These are phyloP conservation scores for Neuroscelio doddi DNA, from an alignment of 2,888 invertebrate species.

Conservation along the genomic window DNA sequence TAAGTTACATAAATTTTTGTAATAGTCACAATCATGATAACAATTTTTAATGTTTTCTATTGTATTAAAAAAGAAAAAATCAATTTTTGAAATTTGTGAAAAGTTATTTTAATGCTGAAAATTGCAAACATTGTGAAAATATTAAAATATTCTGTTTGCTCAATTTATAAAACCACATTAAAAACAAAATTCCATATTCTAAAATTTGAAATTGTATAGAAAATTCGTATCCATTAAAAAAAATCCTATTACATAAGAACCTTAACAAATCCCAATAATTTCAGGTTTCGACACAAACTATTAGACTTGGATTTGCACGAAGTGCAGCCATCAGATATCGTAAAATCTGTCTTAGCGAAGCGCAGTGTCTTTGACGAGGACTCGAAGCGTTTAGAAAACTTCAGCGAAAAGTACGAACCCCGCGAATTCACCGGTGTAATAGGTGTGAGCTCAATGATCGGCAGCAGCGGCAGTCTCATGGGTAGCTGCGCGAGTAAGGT, in stretches of 20 bases:
- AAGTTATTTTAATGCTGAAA: no score
- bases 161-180: no score
- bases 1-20: neutral
- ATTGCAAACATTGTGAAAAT: no score
- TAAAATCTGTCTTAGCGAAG: conserved; percentile 92
- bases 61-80: no score
- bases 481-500: conserved; percentile 72
- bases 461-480: conserved; percentile 44
- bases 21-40: neutral
- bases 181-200: no score
- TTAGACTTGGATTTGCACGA: conserved; percentile 86
- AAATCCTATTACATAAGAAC: no score
- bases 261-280: no score
- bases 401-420: conserved; percentile 86
- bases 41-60: neutral
- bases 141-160: no score
- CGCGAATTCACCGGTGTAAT: conserved; percentile 73
- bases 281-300: conserved; percentile 81
- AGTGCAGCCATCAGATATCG: conserved; percentile 93
- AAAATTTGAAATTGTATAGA: no score
- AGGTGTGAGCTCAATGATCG: conserved; percentile 59
- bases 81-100: no score
- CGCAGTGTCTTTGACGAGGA: conserved; percentile 97
- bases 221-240: no score
- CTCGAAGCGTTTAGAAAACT: conserved; percentile 91